Evolutionary conservation across 2,797 vertebrate genomes (phyloP).

Genomic region (Anas flavirostris): DNA sequence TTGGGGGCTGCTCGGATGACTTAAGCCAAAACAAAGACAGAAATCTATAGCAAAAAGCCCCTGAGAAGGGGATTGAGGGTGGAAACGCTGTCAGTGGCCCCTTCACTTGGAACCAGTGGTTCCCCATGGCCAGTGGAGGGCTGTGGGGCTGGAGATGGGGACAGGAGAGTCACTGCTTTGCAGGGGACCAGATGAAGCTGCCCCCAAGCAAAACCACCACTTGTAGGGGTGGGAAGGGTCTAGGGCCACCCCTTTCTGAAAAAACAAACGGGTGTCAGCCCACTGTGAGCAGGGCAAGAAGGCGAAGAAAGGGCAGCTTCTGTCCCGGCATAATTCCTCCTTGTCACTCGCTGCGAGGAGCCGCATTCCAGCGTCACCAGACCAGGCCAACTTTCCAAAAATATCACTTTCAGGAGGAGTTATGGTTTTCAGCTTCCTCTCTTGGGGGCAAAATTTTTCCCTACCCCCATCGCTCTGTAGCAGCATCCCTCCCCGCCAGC

Average conservation of each 20-base stretch:
- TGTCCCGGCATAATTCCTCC: constrained; percentile 31
- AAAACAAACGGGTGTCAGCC: background rate
- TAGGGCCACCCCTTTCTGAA: accelerated
- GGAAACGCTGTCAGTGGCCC: background rate
- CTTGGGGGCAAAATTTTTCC: background rate
- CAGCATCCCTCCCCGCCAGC: background rate
- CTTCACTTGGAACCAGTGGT: background rate
- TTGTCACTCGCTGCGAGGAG: constrained; percentile 7
- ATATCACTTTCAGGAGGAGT: constrained; percentile 7
- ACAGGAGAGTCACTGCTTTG: background rate
- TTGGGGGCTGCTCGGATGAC: background rate
- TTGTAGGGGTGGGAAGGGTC: background rate
- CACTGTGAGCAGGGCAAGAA: background rate
- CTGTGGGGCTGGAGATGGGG: background rate
- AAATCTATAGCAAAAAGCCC: accelerated
- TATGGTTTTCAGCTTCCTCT: constrained; percentile 36
- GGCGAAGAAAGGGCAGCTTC: background rate
- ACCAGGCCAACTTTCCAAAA: background rate
- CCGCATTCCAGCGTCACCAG: constrained; percentile 17
- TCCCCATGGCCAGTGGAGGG: background rate
- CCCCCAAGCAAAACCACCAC: background rate
- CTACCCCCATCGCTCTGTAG: background rate
- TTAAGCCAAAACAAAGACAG: background rate
- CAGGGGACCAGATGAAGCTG: accelerated
- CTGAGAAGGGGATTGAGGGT: background rate